Conservation (phyloP, 2,797 vertebrate species). For the Vespertilio murinus region DNA sequence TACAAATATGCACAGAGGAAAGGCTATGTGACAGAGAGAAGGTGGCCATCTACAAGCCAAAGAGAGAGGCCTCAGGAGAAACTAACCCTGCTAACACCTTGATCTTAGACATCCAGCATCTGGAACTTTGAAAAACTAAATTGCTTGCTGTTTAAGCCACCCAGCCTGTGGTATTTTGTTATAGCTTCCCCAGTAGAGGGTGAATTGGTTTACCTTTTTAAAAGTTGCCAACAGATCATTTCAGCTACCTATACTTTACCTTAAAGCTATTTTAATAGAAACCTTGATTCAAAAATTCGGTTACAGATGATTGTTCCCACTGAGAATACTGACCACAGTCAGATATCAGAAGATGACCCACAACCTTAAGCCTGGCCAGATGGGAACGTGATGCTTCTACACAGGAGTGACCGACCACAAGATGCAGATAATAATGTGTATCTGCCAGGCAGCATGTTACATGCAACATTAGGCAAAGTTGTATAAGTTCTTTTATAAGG, state of each 20-base stretch:
- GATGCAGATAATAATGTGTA: accelerated
- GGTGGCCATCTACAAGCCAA: accelerated
- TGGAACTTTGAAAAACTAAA: accelerated
- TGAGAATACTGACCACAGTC: accelerated
- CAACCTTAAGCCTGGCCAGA: accelerated
- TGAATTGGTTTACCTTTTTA: background rate
- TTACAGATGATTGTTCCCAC: accelerated
- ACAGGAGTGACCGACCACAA: accelerated
- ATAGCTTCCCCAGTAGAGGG: accelerated
- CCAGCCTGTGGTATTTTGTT: background rate
- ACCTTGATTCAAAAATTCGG: background rate
- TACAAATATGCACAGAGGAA: background rate
- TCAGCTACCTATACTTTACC: background rate
- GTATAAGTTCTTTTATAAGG: background rate
- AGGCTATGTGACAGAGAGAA: accelerated
- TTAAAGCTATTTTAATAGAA: background rate
- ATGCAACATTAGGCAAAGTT: accelerated
- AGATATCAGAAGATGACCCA: accelerated
- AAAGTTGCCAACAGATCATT: background rate
- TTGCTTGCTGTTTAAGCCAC: accelerated
- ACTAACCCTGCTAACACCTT: accelerated
- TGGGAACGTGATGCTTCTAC: accelerated
- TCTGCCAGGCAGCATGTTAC: background rate
- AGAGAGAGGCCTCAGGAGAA: background rate
- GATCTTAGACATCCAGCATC: background rate